Evolutionary conservation across 2,888 invertebrate species (phyloP).

Genomic region (Seladonia tumulorum): DNA sequence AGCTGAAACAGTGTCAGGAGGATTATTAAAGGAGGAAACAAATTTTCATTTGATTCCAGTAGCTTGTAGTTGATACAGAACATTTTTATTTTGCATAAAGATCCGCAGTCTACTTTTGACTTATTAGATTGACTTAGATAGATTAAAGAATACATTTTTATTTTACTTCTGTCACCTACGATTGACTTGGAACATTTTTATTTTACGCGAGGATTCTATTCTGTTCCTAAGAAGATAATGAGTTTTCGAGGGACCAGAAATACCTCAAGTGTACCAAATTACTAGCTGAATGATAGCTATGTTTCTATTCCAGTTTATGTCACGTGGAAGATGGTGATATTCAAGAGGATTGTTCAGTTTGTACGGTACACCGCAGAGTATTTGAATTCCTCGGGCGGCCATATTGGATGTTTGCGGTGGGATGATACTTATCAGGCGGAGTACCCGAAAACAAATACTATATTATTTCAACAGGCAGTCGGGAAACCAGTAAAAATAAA

Average conservation of each 20-base stretch:
- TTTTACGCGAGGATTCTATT: background rate
- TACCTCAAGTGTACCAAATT: background rate
- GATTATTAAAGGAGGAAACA: no score
- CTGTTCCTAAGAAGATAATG: background rate
- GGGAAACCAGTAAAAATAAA: background rate
- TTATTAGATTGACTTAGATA: no score
- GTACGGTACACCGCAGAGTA: background rate
- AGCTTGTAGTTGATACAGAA: no score
- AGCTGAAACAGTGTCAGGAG: no score
- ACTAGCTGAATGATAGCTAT: background rate
- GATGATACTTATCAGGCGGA: background rate
- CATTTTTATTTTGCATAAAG: no score
- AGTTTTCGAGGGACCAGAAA: background rate
- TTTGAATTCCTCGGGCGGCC: background rate
- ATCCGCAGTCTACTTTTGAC: no score
- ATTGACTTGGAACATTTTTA: no score
- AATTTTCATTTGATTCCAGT: no score
- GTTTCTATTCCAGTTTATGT: background rate
- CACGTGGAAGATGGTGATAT: background rate
- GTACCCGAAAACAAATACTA: background rate
- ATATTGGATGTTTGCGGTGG: slow-evolving; percentile 5
- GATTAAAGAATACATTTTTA: no score
- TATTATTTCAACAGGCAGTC: background rate
- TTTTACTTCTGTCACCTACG: no score
- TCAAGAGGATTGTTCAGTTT: background rate